Conservation (phyloP, 2,888 invertebrate genomes). For the Boloria selene region DNA sequence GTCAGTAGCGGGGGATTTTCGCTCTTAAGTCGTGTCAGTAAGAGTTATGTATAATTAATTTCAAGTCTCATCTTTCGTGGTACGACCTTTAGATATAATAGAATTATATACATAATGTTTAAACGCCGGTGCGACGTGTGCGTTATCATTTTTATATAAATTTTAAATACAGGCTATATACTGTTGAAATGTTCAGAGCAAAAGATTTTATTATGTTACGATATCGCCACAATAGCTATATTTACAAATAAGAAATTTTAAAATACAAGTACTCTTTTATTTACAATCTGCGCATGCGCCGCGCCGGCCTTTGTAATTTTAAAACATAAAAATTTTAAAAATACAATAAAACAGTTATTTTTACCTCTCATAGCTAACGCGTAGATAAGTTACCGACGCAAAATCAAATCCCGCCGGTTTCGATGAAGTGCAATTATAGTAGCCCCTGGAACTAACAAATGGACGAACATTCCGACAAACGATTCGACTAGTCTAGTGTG, state of each 20-base stretch:
- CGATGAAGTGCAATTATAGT: slow-evolving; percentile 17
- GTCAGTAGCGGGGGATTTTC: too few relatives aligned
- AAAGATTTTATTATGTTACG: slow-evolving; percentile 12
- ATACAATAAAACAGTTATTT: slow-evolving; percentile 2
- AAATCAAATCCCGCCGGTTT: slow-evolving; percentile 27
- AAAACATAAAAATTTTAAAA: not conserved
- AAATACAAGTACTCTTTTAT: slow-evolving; percentile 2
- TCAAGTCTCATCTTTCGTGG: too few relatives aligned
- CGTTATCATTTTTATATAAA: slow-evolving; percentile 9
- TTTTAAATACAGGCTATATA: slow-evolving; percentile 11
- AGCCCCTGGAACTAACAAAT: not conserved
- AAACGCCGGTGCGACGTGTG: not conserved
- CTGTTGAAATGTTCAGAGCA: slow-evolving; percentile 11
- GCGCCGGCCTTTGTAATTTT: not conserved
- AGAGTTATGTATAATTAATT: too few relatives aligned
- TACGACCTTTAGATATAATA: too few relatives aligned
- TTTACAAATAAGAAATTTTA: slow-evolving; percentile 11
- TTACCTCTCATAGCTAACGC: slow-evolving; percentile 17
- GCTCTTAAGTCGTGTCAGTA: too few relatives aligned
- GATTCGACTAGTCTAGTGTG: slow-evolving; percentile 64
- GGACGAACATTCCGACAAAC: slow-evolving; percentile 54
- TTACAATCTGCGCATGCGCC: slow-evolving; percentile 3
- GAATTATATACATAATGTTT: slow-evolving; percentile 27
- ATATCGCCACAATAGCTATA: slow-evolving; percentile 15
- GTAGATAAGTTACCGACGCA: slow-evolving; percentile 20